Conservation (phyloP, 2,113 vertebrate species). For the Octodon degus region DNA sequence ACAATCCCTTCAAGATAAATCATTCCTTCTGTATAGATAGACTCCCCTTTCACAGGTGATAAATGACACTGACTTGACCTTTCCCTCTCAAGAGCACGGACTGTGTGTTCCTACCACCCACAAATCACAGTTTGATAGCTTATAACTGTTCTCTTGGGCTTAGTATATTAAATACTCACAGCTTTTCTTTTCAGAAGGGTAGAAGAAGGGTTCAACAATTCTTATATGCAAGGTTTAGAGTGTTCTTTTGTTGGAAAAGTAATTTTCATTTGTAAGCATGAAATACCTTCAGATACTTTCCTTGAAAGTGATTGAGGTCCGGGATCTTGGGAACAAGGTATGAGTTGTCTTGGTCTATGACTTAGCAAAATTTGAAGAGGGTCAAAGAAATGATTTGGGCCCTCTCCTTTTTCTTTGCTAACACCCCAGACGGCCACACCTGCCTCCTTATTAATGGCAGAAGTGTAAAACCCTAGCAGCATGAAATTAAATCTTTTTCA, state of each 20-base stretch:
- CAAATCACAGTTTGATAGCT: conserved; percentile 23
- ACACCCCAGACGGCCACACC: conserved; percentile 40
- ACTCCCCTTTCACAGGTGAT: not conserved
- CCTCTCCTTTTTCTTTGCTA: not conserved
- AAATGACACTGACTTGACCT: conserved; percentile 1
- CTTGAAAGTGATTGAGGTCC: conserved; percentile 52
- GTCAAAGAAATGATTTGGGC: conserved; percentile 60
- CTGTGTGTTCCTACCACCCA: not conserved
- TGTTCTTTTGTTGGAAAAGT: conserved; percentile 19
- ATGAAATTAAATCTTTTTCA: conserved; percentile 68
- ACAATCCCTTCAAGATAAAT: not conserved
- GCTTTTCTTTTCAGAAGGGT: not conserved
- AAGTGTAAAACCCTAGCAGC: conserved; percentile 67
- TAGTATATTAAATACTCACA: not conserved
- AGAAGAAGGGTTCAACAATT: conserved; percentile 27
- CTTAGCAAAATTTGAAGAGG: conserved; percentile 64
- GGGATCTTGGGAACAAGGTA: conserved; percentile 29
- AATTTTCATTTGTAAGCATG: conserved; percentile 58
- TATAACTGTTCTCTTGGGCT: conserved; percentile 20
- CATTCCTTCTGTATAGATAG: not conserved
- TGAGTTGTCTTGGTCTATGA: conserved; percentile 47
- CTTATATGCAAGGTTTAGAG: not conserved
- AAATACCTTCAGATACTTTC: conserved; percentile 40
- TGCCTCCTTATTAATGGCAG: conserved; percentile 62
- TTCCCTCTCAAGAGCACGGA: conserved; percentile 14